Percentiles rank a stretch among this genome's conserved stretches.
Conservation (phyloP, 92 coral and sea anemone species). For the Desmophyllum pertusum region DNA sequence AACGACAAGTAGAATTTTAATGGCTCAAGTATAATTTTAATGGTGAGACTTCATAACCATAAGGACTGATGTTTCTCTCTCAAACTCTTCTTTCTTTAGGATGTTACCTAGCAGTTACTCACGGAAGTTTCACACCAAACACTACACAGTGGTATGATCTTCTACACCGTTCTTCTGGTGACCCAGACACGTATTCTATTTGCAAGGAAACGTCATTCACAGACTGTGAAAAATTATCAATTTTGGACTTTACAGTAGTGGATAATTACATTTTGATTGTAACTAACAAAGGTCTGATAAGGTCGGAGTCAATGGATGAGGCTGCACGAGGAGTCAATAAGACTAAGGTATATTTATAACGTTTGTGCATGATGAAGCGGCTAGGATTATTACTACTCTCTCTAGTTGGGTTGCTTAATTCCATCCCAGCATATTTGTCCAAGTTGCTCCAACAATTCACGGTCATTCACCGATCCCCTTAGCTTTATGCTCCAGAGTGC, state of each 20-base stretch:
- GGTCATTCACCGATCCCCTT: too few relatives aligned
- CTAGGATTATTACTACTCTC: background rate
- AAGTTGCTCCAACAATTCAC: too few relatives aligned
- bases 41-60: too few relatives aligned
- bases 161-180: constrained; percentile 68
- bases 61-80: too few relatives aligned
- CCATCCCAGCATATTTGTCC: too few relatives aligned
- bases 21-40: too few relatives aligned
- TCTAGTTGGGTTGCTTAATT: too few relatives aligned
- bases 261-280: constrained; percentile 71
- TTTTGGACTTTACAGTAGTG: constrained; percentile 75
- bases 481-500: too few relatives aligned
- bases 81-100: constrained; percentile 53
- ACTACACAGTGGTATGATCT: constrained; percentile 84
- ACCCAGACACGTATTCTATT: constrained; percentile 73
- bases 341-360: constrained; percentile 34
- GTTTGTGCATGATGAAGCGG: background rate
- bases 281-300: constrained; percentile 81
- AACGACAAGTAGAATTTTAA: too few relatives aligned
- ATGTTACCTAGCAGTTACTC: constrained; percentile 84
- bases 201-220: constrained; percentile 73
- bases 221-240: constrained; percentile 61
- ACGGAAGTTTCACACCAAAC: constrained; percentile 76
- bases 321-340: constrained; percentile 30
- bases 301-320: constrained; percentile 63